These are phyloP conservation scores for Baronia brevicornis DNA, from an alignment of 2,888 invertebrate species.

Conservation along the genomic window DNA sequence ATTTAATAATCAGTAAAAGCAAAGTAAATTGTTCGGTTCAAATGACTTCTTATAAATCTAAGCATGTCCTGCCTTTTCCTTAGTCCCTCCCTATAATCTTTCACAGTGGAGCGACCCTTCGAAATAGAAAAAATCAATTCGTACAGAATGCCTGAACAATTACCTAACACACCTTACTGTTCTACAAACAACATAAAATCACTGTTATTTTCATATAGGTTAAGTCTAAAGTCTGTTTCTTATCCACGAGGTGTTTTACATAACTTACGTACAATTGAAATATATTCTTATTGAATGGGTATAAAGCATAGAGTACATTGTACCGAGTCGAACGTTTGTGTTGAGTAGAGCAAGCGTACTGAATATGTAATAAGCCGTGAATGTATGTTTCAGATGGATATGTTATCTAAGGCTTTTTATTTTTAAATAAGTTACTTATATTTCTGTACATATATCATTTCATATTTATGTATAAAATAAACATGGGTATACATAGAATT, in stretches of 20 bases:
- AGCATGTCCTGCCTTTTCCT: too few relatives aligned
- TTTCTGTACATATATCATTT: too few relatives aligned
- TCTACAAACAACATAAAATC: conserved; percentile 1
- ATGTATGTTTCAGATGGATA: conserved; percentile 22
- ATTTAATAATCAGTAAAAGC: too few relatives aligned
- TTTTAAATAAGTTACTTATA: too few relatives aligned
- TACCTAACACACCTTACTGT: conserved; percentile 17
- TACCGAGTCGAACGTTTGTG: conserved; percentile 13
- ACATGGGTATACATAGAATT: too few relatives aligned
- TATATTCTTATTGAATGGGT: neutral
- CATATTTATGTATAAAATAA: too few relatives aligned
- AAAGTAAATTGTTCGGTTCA: too few relatives aligned
- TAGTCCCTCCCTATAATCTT: conserved; percentile 10
- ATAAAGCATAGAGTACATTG: conserved; percentile 12
- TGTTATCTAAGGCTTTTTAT: too few relatives aligned
- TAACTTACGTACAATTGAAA: conserved; percentile 6
- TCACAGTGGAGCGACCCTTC: conserved; percentile 6
- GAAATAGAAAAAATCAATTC: conserved; percentile 15
- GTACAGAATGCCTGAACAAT: conserved; percentile 17
- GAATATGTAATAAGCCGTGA: conserved; percentile 35
- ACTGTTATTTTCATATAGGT: neutral
- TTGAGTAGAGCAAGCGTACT: conserved; percentile 25
- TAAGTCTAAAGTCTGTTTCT: conserved; percentile 1
- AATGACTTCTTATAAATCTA: too few relatives aligned
- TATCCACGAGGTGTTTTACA: neutral